Conservation (phyloP, 92 coral and sea anemone genomes). For the Bergia sp. region DNA sequence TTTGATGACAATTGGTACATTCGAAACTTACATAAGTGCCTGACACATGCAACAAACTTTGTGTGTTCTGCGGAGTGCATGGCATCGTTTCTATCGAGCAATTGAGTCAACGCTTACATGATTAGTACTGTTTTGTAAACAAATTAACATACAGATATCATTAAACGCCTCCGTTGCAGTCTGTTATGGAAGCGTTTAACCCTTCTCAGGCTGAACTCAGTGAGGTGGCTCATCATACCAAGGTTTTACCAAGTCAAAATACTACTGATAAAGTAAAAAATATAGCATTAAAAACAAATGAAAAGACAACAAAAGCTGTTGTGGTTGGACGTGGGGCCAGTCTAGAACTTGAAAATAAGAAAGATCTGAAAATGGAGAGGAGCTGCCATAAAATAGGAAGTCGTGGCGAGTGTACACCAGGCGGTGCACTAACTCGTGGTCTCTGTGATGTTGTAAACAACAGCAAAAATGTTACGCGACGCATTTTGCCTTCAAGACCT, state of each 20-base stretch:
- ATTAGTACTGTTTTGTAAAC: background rate
- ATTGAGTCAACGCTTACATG: background rate
- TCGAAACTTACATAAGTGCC: background rate
- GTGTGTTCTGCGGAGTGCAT: background rate
- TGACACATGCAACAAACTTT: background rate
- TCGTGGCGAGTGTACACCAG: background rate
- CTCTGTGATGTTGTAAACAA: background rate
- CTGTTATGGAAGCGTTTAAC: background rate
- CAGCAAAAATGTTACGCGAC: background rate
- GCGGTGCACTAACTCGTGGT: background rate
- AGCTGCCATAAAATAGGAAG: background rate
- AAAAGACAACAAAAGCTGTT: background rate
- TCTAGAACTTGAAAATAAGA: background rate
- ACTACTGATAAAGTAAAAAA: background rate
- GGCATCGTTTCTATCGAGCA: background rate
- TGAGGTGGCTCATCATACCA: background rate
- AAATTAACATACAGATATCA: background rate
- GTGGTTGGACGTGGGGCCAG: background rate
- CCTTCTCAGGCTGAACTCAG: background rate
- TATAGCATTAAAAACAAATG: background rate
- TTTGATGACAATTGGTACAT: background rate
- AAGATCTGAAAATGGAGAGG: background rate
- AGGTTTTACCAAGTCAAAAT: background rate
- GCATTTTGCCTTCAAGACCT: background rate
- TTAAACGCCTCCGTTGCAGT: background rate